Conservation (phyloP, 2,888 invertebrate species). For the Caenorhabditis sinica region DNA sequence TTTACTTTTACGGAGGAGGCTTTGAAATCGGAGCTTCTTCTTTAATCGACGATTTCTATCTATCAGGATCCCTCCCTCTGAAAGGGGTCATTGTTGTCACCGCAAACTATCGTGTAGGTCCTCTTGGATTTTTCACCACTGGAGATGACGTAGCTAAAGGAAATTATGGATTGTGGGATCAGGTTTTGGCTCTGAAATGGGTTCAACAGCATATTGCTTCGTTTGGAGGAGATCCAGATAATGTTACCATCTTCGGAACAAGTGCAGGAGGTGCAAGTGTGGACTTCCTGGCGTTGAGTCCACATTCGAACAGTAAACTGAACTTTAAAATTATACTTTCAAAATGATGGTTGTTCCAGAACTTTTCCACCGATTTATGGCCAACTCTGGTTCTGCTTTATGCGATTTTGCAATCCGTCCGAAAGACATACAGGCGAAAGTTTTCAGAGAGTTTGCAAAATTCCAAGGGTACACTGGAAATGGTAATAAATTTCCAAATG, state of each 20-base stretch:
- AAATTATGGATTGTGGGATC: constrained; percentile 81
- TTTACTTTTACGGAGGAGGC: constrained; percentile 74
- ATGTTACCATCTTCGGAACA: constrained; percentile 10
- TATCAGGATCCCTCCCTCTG: constrained; percentile 72
- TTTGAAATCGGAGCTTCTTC: constrained; percentile 66
- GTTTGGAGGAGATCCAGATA: constrained; percentile 75
- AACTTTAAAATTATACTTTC: not conserved
- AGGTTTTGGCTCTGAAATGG: constrained; percentile 79
- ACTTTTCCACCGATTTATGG: constrained; percentile 25
- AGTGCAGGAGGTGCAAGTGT: constrained; percentile 19
- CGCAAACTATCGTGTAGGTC: constrained; percentile 77
- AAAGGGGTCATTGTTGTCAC: constrained; percentile 78
- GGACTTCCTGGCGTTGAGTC: constrained; percentile 10
- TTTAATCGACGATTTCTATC: constrained; percentile 44
- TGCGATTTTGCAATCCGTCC: constrained; percentile 64
- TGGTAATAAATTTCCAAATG: not conserved
- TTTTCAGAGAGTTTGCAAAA: constrained; percentile 61
- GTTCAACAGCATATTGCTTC: constrained; percentile 78
- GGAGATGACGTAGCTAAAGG: constrained; percentile 64
- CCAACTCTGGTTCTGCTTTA: constrained; percentile 63
- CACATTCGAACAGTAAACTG: constrained; percentile 5
- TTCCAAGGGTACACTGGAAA: constrained; percentile 56
- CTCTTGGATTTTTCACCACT: constrained; percentile 73
- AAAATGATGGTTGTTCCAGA: constrained; percentile 23
- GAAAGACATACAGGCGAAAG: constrained; percentile 24